Evolutionary conservation across 2,888 invertebrate genomes (phyloP), one percentile per base, ranked within the genome.

Genomic region (Siphlonurus alternatus): DNA sequence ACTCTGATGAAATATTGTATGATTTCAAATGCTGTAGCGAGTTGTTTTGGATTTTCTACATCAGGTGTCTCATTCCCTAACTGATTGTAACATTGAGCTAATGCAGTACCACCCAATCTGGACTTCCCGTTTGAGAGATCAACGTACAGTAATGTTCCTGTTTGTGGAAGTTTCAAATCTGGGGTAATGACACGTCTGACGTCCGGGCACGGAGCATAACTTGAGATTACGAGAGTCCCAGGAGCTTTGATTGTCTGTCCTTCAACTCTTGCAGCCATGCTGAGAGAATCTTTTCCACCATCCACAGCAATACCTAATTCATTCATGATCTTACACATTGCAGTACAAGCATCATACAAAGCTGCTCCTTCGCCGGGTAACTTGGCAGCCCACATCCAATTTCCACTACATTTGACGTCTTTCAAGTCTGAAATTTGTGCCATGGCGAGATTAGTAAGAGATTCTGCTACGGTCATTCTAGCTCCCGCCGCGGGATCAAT

Each of bases 351-450:
- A 66, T 86, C 86, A 67, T 87, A 88, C 24, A 99, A 79, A 19
- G 87, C 84, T 1, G 91, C 92, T 1, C 97, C 98, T 75, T 96
- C 97, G 0, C 89, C 92, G 0, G 89, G 87, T 20, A 94, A 79
- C 78, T 98, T 98, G 15, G 97, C 98, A 0, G 95, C 88, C 98
- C 98, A 99, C 99, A 99, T 99, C 98, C 98, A 99, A 76, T 99
- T 99, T n/a, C 93, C 98, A 54, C 94, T 95, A 75, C 97, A 97
- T 77, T 98, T 99, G 1, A 98, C 88, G 76, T 99, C 98, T 76
- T 79, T 74, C 20, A 81, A 70, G 64, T 75, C 73, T 20, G 79
- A 75, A 66, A 87, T 80, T 53, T 74, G 76, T n/a, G 85, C 84
- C 75, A 85, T 86, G 66, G 89, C 94, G 68, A 99, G 80, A 76